These are phyloP conservation scores for Nycticorax nycticorax DNA, from an alignment of 2,113 vertebrate species.

Conservation along the genomic window DNA sequence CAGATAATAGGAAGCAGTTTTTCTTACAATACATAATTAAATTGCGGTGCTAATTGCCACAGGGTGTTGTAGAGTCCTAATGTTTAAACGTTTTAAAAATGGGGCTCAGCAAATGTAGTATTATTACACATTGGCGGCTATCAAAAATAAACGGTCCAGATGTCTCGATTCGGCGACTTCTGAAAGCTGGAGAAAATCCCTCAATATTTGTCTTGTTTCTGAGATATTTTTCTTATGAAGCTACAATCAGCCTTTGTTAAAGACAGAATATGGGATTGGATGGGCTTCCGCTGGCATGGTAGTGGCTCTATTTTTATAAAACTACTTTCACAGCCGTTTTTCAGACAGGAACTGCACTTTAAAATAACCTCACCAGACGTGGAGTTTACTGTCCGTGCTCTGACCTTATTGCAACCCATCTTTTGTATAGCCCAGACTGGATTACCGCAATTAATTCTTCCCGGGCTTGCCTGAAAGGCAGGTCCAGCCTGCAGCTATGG, in stretches of 20 bases:
- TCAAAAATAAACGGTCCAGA: conserved; percentile 51
- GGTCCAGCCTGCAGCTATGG: conserved; percentile 42
- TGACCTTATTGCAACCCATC: conserved; percentile 29
- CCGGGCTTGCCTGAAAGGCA: conserved; percentile 42
- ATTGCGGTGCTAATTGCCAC: conserved; percentile 52
- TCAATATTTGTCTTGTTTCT: not conserved
- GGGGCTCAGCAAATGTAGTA: not conserved
- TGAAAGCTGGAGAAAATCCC: not conserved
- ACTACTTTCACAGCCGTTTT: not conserved
- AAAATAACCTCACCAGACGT: conserved; percentile 4
- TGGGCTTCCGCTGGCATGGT: not conserved
- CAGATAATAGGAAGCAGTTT: conserved; percentile 54
- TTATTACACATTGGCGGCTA: not conserved
- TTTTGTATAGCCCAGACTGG: conserved; percentile 48
- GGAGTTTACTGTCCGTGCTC: not conserved
- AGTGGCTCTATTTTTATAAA: not conserved
- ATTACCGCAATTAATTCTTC: conserved; percentile 63
- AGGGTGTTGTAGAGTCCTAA: not conserved
- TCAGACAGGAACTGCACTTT: not conserved
- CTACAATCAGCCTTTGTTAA: not conserved
- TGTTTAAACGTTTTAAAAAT: conserved; percentile 30
- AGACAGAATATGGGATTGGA: not conserved
- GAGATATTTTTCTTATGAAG: not conserved
- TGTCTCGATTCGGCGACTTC: not conserved
- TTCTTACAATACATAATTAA: conserved; percentile 61